These are phyloP conservation scores for Morus bassanus DNA, from an alignment of 2,797 vertebrate species.

Conservation along the genomic window DNA sequence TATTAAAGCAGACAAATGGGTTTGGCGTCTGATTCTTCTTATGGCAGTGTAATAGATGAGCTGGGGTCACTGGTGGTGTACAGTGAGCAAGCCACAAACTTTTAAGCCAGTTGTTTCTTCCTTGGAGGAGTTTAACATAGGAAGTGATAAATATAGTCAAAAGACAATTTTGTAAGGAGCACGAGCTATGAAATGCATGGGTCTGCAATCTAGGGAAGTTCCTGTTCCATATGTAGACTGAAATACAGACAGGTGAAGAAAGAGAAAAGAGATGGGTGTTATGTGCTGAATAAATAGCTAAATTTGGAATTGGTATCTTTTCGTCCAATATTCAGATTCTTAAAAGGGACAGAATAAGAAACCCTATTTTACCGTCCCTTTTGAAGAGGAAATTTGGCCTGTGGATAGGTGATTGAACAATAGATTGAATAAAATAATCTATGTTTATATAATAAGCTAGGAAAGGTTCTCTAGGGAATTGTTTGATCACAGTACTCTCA, in stretches of 20 bases:
- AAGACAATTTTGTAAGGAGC: not conserved
- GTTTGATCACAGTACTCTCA: not conserved
- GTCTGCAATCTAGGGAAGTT: not conserved
- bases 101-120: not conserved
- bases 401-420: not conserved
- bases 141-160: not conserved
- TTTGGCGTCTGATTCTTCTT: constrained; percentile 14
- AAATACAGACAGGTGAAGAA: not conserved
- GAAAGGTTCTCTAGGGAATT: not conserved
- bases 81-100: not conserved
- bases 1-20: constrained; percentile 40
- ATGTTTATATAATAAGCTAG: not conserved
- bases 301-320: not conserved
- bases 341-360: not conserved
- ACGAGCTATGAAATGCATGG: not conserved
- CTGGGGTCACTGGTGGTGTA: not conserved
- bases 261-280: not conserved
- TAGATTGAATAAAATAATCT: not conserved
- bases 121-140: not conserved
- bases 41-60: not conserved
- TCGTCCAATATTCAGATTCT: not conserved
- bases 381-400: not conserved
- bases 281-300: not conserved
- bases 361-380: not conserved
- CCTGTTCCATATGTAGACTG: not conserved